Percentiles rank a stretch among this genome's conserved stretches.
Conservation (phyloP, 1,140 invertebrate species). For the Drosophila nasuta region DNA sequence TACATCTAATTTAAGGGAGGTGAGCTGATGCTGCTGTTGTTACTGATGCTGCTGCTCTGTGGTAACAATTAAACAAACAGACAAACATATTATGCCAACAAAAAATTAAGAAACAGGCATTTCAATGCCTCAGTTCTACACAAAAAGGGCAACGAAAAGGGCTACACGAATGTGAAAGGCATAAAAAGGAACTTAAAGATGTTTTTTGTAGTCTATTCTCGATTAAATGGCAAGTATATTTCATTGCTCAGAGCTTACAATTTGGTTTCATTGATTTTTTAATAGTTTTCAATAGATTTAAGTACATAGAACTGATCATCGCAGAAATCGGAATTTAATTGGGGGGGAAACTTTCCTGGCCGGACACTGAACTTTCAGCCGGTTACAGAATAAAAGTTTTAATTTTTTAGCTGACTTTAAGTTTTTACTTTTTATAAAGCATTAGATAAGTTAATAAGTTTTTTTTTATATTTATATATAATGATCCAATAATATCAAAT, state of each 20-base stretch:
- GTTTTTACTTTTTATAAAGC: no score
- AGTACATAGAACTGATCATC: no score
- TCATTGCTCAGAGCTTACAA: neutral
- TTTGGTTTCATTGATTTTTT: no score
- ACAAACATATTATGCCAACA: constrained; percentile 1
- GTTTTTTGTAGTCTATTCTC: neutral
- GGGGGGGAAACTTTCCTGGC: no score
- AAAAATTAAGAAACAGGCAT: constrained; percentile 16
- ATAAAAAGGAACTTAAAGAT: constrained; percentile 2
- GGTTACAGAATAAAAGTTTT: no score
- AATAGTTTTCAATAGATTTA: no score
- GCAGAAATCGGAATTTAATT: no score
- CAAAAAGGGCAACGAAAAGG: neutral
- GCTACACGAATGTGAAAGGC: neutral
- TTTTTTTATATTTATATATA: no score
- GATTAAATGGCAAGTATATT: neutral
- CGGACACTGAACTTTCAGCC: no score
- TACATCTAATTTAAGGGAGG: constrained; percentile 27
- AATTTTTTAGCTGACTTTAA: no score
- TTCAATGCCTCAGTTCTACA: neutral
- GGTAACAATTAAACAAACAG: constrained; percentile 33
- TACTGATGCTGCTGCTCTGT: neutral
- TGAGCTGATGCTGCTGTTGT: neutral
- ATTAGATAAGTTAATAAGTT: no score
- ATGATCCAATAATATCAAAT: no score